Conservation (phyloP, 2,113 vertebrate genomes). For the Perca fluviatilis region DNA sequence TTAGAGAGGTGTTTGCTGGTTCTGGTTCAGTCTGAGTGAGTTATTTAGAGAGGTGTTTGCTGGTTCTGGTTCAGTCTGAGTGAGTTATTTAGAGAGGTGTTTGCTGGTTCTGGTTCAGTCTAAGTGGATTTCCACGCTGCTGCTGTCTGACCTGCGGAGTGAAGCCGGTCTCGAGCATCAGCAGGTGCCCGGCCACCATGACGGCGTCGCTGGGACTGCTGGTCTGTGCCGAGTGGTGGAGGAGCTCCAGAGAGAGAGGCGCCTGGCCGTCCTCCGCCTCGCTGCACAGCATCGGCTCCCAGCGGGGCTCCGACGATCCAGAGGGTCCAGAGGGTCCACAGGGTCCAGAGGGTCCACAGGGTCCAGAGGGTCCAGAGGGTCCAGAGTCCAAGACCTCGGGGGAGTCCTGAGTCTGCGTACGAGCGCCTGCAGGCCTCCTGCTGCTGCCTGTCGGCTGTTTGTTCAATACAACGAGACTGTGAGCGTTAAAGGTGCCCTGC, state of each 20-base stretch:
- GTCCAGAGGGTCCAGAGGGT: slow-evolving; percentile 71
- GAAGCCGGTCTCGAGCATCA: slow-evolving; percentile 96
- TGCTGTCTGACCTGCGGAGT: slow-evolving; percentile 85
- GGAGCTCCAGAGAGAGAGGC: slow-evolving; percentile 90
- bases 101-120: too few relatives aligned
- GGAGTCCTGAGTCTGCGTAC: background rate
- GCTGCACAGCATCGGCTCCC: slow-evolving; percentile 93
- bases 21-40: too few relatives aligned
- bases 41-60: too few relatives aligned
- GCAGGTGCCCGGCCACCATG: slow-evolving; percentile 87
- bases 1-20: too few relatives aligned
- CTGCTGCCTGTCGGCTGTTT: background rate
- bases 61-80: too few relatives aligned
- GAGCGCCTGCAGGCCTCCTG: background rate
- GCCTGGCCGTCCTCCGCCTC: slow-evolving; percentile 89
- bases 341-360: slow-evolving; percentile 25
- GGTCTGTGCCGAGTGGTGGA: slow-evolving; percentile 86
- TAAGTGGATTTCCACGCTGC: too few relatives aligned
- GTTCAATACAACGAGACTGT: too few relatives aligned
- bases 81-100: too few relatives aligned
- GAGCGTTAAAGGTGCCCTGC: too few relatives aligned
- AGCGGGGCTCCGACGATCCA: slow-evolving; percentile 73
- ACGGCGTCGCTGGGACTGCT: slow-evolving; percentile 86
- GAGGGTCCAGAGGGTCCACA: background rate
- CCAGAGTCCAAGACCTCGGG: slow-evolving; percentile 19